Evolutionary conservation across 2,113 vertebrate genomes (phyloP), one percentile per base, ranked within the genome.

Genomic region (Megalops atlanticus): DNA sequence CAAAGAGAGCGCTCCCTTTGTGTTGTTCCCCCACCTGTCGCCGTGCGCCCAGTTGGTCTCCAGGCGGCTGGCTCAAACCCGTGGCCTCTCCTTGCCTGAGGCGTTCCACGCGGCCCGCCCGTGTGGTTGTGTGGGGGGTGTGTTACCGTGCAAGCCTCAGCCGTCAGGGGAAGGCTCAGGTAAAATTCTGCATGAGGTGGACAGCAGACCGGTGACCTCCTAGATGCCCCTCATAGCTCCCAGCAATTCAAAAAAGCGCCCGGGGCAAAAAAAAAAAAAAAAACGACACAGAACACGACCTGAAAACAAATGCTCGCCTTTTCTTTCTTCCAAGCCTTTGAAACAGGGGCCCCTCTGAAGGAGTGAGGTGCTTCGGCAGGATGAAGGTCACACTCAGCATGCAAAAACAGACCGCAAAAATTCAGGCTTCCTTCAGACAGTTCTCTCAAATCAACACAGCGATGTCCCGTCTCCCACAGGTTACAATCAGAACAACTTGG

Each of bases 211-310:
- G 49, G 54, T 81, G 74, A 77, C 84, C 85, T 74, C 58, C 47
- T 41, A 83, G 82, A 82, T 85, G 75, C 35, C 81, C 75, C 21
- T 49, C 79, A 85, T 76, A 80, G 83, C 88, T 90, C 80, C 24
- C 0, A 79, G 88, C 86, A 18, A 79, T 88, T 88, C 81, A 74
- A 86, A 81, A 82, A 85, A 82, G 70, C 78, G 83, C 85, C 85
- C 82, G 81, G 41, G 83, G 84, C 79, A 39, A 84, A 84, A 82
- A 79, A 83, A 81, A 85, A 52, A 86, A 78, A 83, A 81, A 85
- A 52, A 86, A 78, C 83, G 83, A 84, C 82, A 84, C 39, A 85
- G 83, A 80, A 35, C 76, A 81, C 76, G 49, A 78, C 87, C 69
- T 43, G 70, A 68, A 85, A 86, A 75, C 35, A 80, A 31, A n/a